Evolutionary conservation across 2,888 invertebrate species (phyloP).

Genomic region (Molorchus minor): DNA sequence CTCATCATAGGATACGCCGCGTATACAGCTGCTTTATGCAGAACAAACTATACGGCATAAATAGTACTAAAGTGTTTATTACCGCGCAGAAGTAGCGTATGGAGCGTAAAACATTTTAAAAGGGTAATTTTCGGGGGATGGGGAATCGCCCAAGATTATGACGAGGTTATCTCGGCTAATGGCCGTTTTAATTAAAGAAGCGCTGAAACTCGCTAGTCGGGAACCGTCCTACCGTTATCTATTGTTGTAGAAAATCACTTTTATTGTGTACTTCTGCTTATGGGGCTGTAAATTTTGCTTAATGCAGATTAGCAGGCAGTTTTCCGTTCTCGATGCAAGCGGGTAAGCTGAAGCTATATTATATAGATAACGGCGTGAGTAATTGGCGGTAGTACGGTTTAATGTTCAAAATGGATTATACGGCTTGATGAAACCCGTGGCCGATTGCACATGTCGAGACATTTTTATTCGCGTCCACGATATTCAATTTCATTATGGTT

Average conservation of each 20-base stretch:
- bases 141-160: slow-evolving; percentile 38
- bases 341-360: too few relatives aligned
- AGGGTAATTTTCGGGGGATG: slow-evolving; percentile 37
- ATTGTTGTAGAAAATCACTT: neutral
- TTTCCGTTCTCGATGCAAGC: too few relatives aligned
- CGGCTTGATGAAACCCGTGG: too few relatives aligned
- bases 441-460: too few relatives aligned
- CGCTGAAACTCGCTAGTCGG: slow-evolving; percentile 21
- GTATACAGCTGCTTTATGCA: too few relatives aligned
- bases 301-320: neutral
- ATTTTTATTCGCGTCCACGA: too few relatives aligned
- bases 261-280: neutral
- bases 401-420: too few relatives aligned
- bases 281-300: neutral
- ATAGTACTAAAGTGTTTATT: neutral
- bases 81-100: neutral
- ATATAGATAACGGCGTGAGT: too few relatives aligned
- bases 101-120: slow-evolving; percentile 32
- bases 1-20: too few relatives aligned
- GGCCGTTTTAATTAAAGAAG: slow-evolving; percentile 35
- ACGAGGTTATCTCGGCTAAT: slow-evolving; percentile 34
- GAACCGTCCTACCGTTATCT: neutral
- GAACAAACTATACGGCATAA: too few relatives aligned
- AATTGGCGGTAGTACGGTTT: too few relatives aligned
- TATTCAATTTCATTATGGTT: too few relatives aligned